phyloP scores from a whole-genome alignment of 2,888 invertebrate species.

The Encarsia formosa region DNA sequence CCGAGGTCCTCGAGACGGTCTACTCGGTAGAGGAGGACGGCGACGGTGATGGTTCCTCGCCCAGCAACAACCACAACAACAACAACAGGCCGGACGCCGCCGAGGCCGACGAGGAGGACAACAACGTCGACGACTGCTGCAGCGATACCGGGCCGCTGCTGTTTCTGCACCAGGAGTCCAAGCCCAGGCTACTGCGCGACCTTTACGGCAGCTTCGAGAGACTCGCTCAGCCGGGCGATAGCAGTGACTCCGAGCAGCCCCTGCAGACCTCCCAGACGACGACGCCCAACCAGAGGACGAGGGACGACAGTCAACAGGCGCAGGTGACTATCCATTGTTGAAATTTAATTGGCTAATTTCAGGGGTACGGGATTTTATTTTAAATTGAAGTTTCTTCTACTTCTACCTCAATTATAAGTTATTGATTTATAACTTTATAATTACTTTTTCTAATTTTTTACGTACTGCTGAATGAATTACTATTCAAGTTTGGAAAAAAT shows the following conservation, averaged over 20 bases:
- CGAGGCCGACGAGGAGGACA: constrained; percentile 18
- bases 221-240: constrained; percentile 46
- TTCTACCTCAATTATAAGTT: too few relatives aligned
- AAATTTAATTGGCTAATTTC: too few relatives aligned
- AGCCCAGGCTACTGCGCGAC: constrained; percentile 47
- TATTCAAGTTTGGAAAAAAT: too few relatives aligned
- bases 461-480: too few relatives aligned
- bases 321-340: constrained; percentile 42
- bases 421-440: too few relatives aligned
- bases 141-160: background rate
- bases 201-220: constrained; percentile 53
- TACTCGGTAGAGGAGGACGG: constrained; percentile 84
- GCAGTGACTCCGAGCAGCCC: background rate
- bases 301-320: constrained; percentile 47
- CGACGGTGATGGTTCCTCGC: constrained; percentile 57
- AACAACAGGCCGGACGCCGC: background rate
- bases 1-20: constrained; percentile 78
- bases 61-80: constrained; percentile 1
- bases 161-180: constrained; percentile 27
- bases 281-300: constrained; percentile 35
- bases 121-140: constrained; percentile 1
- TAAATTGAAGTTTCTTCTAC: too few relatives aligned
- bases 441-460: too few relatives aligned
- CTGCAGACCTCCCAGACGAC: background rate
- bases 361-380: too few relatives aligned